A percentile compares a stretch with the other conserved stretches of the same genome.
Conservation (phyloP, 1,140 invertebrate species). For the Drosophila equinoxialis region DNA sequence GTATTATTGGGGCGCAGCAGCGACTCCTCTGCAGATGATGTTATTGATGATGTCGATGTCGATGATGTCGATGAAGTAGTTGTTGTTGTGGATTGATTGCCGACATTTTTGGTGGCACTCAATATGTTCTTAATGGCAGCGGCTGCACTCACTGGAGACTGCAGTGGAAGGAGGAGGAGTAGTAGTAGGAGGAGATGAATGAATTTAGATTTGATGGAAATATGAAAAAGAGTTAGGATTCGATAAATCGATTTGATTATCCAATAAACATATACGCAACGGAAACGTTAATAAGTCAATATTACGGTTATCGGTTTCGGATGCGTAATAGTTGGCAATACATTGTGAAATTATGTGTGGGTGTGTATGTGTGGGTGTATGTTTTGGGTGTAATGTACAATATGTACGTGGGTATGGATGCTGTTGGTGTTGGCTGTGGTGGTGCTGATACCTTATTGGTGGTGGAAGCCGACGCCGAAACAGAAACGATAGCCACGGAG, state of each 20-base stretch:
- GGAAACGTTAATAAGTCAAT: not conserved
- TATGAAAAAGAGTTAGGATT: conserved; percentile 40
- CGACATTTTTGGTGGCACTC: conserved; percentile 80
- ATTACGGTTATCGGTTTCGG: not conserved
- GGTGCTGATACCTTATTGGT: conserved; percentile 46
- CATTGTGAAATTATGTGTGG: conserved; percentile 14
- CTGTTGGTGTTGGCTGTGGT: conserved; percentile 53
- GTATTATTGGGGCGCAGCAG: conserved; percentile 43
- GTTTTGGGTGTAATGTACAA: conserved; percentile 15
- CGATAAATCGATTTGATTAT: not conserved
- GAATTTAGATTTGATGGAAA: conserved; percentile 39
- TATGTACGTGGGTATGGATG: conserved; percentile 15
- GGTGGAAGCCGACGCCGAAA: conserved; percentile 45
- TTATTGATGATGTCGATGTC: conserved; percentile 34
- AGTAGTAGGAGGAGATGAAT: conserved; percentile 55
- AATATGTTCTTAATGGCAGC: conserved; percentile 80
- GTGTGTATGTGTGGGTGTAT: not conserved
- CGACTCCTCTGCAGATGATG: conserved; percentile 35
- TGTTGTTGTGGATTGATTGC: conserved; percentile 56
- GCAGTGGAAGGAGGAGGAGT: conserved; percentile 27
- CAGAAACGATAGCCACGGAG: conserved; percentile 31
- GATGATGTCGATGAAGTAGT: conserved; percentile 40
- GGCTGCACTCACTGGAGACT: conserved; percentile 80
- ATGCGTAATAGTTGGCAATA: not conserved
- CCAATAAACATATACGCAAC: not conserved